These are phyloP conservation scores for Erinaceus europaeus DNA, from an alignment of 2,113 vertebrate species.

Conservation along the genomic window DNA sequence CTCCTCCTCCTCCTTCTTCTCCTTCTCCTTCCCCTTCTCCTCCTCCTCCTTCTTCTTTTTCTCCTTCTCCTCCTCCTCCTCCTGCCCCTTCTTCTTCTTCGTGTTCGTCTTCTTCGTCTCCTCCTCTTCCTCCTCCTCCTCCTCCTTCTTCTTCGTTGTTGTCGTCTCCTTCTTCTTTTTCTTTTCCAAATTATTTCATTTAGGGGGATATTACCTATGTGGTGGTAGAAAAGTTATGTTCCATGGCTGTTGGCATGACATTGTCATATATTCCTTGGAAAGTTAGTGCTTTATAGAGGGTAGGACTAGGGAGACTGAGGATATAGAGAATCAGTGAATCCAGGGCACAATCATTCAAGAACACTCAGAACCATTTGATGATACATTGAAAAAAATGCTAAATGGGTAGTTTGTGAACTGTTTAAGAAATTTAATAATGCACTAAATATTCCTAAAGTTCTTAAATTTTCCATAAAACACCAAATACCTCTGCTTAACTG, in stretches of 20 bases:
- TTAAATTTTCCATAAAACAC: not conserved
- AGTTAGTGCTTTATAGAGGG: not conserved
- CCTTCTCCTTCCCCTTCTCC: no score
- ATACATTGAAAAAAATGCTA: not conserved
- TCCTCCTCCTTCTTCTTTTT: no score
- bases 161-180: no score
- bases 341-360: not conserved
- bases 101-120: no score
- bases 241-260: not conserved
- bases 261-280: no score
- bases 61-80: no score
- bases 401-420: not conserved
- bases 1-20: no score
- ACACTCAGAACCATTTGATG: not conserved
- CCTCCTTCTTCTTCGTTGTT: no score
- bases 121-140: no score
- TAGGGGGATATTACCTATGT: not conserved
- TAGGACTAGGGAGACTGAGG: not conserved
- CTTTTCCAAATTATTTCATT: not conserved
- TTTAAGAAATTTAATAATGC: not conserved
- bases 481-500: no score
- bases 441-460: no score
- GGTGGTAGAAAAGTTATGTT: not conserved
- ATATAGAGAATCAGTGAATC: not conserved
- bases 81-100: no score